phyloP scores from a whole-genome alignment of 2,113 vertebrate genomes.

The Erythrolamprus reginae region DNA sequence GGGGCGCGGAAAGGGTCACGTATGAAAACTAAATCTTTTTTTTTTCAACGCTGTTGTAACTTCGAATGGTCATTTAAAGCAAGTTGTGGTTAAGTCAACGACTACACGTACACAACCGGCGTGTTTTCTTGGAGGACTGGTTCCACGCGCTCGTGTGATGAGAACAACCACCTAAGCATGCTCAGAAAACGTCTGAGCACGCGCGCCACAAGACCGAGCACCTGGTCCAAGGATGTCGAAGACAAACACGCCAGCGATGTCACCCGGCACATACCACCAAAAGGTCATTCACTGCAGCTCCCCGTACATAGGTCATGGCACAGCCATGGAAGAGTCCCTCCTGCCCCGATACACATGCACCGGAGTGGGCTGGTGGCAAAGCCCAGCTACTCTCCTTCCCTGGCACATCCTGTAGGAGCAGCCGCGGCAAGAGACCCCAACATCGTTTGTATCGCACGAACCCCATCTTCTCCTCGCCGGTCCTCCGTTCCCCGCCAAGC shows the following conservation, averaged over 20 bases:
- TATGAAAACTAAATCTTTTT: not conserved
- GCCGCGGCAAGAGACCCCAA: not conserved
- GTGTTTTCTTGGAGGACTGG: not conserved
- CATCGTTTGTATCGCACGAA: not conserved
- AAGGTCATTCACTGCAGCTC: not conserved
- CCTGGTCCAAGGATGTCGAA: not conserved
- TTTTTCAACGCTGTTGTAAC: not conserved
- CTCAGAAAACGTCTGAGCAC: not conserved
- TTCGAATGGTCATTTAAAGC: not conserved
- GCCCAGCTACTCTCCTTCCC: not conserved
- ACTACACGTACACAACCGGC: not conserved
- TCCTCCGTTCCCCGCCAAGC: not conserved
- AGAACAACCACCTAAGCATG: rapidly evolving
- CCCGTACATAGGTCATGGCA: not conserved
- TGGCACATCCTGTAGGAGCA: not conserved
- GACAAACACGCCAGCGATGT: not conserved
- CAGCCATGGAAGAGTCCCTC: not conserved
- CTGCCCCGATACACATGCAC: not conserved
- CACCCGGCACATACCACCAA: no score
- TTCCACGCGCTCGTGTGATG: rapidly evolving
- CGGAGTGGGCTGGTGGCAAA: rapidly evolving
- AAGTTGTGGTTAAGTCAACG: not conserved
- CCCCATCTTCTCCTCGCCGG: not conserved
- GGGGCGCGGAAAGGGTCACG: not conserved
- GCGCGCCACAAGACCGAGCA: not conserved